phyloP scores from a whole-genome alignment of 1,140 invertebrate species.

The Psix sp. region DNA sequence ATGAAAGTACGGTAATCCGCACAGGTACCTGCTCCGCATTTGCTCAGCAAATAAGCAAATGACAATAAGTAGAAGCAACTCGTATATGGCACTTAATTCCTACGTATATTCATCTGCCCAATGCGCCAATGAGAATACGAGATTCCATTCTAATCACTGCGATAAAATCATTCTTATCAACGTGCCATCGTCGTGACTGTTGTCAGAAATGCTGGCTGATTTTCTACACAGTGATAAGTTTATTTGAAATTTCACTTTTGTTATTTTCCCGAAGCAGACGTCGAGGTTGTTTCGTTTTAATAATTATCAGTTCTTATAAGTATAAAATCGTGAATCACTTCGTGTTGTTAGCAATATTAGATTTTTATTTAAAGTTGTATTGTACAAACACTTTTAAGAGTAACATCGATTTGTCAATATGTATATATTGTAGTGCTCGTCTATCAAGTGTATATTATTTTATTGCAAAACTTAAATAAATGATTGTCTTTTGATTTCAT shows the following conservation, averaged over 20 bases:
- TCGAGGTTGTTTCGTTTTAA: constrained; percentile 34
- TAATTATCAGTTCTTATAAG: constrained; percentile 1
- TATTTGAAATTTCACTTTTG: constrained; percentile 55
- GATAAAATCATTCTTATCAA: constrained; percentile 55
- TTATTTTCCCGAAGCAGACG: constrained; percentile 14
- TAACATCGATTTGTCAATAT: constrained; percentile 16
- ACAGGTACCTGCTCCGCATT: constrained; percentile 58
- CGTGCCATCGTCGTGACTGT: constrained; percentile 32
- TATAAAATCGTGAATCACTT: constrained; percentile 24
- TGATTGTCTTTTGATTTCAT: too few relatives aligned
- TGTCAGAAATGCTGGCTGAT: constrained; percentile 43
- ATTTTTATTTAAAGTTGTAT: constrained; percentile 14
- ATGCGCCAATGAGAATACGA: constrained; percentile 48
- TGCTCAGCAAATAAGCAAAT: constrained; percentile 67
- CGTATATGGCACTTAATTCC: constrained; percentile 43
- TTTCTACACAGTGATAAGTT: constrained; percentile 46
- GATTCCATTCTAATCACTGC: constrained; percentile 49
- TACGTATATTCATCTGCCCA: constrained; percentile 57
- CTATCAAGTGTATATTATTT: constrained; percentile 19
- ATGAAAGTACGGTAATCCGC: constrained; percentile 67
- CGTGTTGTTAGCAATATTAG: constrained; percentile 21
- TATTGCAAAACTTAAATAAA: too few relatives aligned
- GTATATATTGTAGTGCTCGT: constrained; percentile 7
- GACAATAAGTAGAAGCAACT: constrained; percentile 65
- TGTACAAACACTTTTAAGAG: constrained; percentile 10